These are phyloP conservation scores for Creontiades dilutus DNA, from an alignment of 2,888 invertebrate species.

Conservation along the genomic window DNA sequence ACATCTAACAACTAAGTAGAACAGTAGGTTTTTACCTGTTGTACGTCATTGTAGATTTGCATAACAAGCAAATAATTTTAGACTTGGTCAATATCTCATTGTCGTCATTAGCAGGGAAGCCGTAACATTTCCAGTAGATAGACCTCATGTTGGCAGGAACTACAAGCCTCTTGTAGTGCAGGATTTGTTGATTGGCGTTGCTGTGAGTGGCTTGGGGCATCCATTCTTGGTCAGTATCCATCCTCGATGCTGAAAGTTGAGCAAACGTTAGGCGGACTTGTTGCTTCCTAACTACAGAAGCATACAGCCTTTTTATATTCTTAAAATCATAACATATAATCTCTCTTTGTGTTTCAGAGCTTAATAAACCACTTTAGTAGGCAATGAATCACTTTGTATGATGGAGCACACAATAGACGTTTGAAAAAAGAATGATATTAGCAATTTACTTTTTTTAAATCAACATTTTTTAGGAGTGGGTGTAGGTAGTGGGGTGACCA, in stretches of 20 bases:
- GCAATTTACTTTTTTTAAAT: too few relatives aligned
- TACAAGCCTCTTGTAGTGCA: slow-evolving; percentile 79
- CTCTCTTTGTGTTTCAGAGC: neutral
- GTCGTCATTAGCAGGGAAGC: slow-evolving; percentile 80
- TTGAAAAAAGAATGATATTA: too few relatives aligned
- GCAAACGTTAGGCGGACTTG: neutral
- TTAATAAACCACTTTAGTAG: too few relatives aligned
- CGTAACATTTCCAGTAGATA: slow-evolving; percentile 81
- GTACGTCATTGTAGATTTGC: slow-evolving; percentile 80
- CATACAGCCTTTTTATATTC: neutral
- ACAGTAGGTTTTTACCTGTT: slow-evolving; percentile 77
- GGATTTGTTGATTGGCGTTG: slow-evolving; percentile 64
- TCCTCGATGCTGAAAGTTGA: slow-evolving; percentile 70
- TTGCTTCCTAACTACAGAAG: neutral
- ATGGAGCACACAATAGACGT: neutral
- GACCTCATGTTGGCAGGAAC: slow-evolving; percentile 80
- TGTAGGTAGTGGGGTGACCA: too few relatives aligned
- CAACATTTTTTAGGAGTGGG: too few relatives aligned
- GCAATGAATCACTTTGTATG: neutral
- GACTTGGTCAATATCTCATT: slow-evolving; percentile 77
- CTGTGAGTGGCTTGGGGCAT: slow-evolving; percentile 23
- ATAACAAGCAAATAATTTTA: slow-evolving; percentile 80
- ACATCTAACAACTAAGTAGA: neutral
- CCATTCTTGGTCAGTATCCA: slow-evolving; percentile 68
- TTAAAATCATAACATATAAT: neutral